Evolutionary conservation across 2,797 vertebrate genomes (phyloP).

Genomic region (Megaceryle alcyon): DNA sequence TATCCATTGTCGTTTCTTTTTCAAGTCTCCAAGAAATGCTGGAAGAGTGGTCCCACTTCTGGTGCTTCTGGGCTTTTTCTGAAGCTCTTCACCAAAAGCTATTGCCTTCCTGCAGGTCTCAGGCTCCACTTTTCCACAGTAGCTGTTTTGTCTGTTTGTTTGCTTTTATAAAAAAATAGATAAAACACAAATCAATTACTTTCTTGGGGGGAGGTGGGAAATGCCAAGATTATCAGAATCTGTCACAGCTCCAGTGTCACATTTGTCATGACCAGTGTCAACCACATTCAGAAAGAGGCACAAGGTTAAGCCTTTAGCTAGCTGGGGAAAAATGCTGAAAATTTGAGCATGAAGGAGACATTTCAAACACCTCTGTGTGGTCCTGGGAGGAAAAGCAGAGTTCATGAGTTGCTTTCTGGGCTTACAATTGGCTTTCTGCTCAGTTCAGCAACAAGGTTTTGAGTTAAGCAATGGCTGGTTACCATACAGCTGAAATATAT

Average conservation of each 20-base stretch:
- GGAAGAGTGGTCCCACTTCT: not conserved
- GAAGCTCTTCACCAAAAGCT: not conserved
- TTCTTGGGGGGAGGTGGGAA: not conserved
- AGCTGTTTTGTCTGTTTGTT: not conserved
- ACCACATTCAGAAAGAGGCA: not conserved
- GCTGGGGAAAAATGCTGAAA: not conserved
- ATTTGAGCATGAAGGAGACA: not conserved
- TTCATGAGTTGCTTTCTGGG: not conserved
- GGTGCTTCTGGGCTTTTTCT: not conserved
- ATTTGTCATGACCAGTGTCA: fast-evolving
- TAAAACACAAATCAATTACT: not conserved
- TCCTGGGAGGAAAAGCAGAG: not conserved
- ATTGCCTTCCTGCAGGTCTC: not conserved
- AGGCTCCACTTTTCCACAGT: not conserved
- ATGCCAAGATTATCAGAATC: not conserved
- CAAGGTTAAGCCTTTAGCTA: not conserved
- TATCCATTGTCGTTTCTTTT: not conserved
- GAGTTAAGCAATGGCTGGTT: not conserved
- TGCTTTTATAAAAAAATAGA: not conserved
- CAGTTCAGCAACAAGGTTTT: not conserved
- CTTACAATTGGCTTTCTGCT: not conserved
- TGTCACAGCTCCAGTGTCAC: not conserved
- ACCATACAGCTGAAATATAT: not conserved
- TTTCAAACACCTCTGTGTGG: not conserved
- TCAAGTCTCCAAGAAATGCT: not conserved